These are phyloP conservation scores for Sanderia malayensis DNA, from an alignment of 30 jellyfish, hydroid and myxozoan genomes.

Conservation along the genomic window DNA sequence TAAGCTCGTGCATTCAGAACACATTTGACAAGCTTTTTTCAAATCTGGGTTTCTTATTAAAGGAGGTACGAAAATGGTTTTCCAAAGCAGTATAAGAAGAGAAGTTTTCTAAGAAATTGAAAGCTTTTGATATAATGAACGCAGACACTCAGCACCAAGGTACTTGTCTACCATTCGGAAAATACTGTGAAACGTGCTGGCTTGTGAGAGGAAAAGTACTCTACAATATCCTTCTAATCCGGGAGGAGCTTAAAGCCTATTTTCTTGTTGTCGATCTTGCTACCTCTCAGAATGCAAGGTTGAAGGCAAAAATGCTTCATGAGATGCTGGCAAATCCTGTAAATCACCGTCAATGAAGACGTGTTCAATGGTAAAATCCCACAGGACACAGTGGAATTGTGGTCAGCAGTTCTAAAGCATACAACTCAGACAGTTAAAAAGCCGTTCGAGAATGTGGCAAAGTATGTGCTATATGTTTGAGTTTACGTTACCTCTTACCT, in stretches of 20 bases:
- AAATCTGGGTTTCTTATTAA: neutral
- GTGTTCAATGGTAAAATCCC: conserved; percentile 18
- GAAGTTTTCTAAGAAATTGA: too few relatives aligned
- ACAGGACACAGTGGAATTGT: conserved; percentile 17
- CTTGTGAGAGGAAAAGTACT: too few relatives aligned
- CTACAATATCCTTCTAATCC: too few relatives aligned
- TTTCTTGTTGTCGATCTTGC: too few relatives aligned
- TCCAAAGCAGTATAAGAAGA: neutral
- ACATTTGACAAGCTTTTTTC: neutral
- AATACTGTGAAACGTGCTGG: too few relatives aligned
- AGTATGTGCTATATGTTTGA: conserved; percentile 14
- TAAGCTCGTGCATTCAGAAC: neutral
- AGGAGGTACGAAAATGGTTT: neutral
- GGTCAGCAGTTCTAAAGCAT: conserved; percentile 9
- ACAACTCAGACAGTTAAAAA: neutral
- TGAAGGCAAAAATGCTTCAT: too few relatives aligned
- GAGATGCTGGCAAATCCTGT: conserved; percentile 49
- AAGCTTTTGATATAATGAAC: too few relatives aligned
- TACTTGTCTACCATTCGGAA: too few relatives aligned
- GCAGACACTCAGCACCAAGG: too few relatives aligned
- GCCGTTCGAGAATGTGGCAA: conserved; percentile 22
- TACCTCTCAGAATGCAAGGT: too few relatives aligned
- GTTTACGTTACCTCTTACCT: too few relatives aligned
- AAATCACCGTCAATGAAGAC: conserved; percentile 2
- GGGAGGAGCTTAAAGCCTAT: too few relatives aligned